Evolutionary conservation across 1,140 invertebrate genomes (phyloP).

Genomic region (Pygmarrhopalites habei): DNA sequence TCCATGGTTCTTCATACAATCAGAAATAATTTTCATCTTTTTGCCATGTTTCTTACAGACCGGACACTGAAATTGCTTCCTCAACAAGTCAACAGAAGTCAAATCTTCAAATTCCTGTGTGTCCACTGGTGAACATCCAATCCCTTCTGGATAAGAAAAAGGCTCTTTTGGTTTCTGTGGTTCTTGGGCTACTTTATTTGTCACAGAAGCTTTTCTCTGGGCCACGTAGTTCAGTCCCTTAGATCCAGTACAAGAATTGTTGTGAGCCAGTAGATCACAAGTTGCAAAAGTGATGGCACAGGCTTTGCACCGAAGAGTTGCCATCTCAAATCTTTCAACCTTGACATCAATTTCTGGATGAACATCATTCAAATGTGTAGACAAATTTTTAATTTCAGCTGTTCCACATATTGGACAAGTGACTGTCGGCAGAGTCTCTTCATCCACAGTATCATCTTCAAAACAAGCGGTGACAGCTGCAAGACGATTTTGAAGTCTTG

Average conservation of each 20-base stretch:
- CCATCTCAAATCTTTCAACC: conserved; percentile 15
- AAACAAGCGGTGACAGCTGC: conserved; percentile 7
- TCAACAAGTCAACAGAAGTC: conserved; percentile 5
- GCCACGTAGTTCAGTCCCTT: conserved; percentile 17
- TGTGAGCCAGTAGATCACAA: conserved; percentile 30
- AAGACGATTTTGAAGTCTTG: conserved; percentile 23
- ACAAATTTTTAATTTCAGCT: conserved; percentile 15
- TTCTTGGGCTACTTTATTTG: neutral
- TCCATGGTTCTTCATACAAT: conserved; percentile 30
- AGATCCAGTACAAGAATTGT: conserved; percentile 17
- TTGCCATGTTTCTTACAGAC: conserved; percentile 24
- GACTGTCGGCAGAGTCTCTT: conserved; percentile 12
- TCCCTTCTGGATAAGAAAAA: conserved; percentile 15
- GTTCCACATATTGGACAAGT: conserved; percentile 33
- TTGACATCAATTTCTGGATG: conserved; percentile 29
- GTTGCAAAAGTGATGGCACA: conserved; percentile 33
- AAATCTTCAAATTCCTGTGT: conserved; percentile 24
- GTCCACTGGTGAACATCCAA: conserved; percentile 33
- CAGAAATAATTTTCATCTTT: conserved; percentile 22
- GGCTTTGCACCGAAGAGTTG: conserved; percentile 20
- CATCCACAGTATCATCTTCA: neutral
- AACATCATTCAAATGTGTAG: conserved; percentile 15
- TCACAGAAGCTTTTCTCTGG: neutral
- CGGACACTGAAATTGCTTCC: conserved; percentile 14
- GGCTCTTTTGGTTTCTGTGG: neutral